These are phyloP conservation scores for Ylistrum balloti DNA, from an alignment of 1,140 invertebrate genomes.

Conservation along the genomic window DNA sequence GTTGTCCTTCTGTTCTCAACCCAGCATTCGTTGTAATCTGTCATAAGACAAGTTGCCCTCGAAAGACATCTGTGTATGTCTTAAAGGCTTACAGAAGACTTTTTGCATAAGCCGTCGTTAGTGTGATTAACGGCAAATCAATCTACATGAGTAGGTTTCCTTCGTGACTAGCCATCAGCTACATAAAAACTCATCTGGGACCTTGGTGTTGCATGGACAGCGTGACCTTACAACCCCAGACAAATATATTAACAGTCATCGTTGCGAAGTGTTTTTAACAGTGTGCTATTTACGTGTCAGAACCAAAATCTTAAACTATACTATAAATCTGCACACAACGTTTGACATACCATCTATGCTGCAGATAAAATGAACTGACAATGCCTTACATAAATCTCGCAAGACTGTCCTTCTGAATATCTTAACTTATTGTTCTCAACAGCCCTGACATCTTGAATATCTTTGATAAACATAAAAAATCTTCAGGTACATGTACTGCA, in stretches of 20 bases:
- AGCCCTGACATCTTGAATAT: too few species aligned
- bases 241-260: background rate
- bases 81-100: background rate
- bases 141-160: background rate
- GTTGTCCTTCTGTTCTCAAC: background rate
- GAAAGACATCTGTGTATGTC: background rate
- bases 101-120: background rate
- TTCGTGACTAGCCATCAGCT: background rate
- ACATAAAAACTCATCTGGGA: background rate
- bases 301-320: background rate
- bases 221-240: background rate
- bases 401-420: too few species aligned
- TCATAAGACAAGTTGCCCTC: background rate
- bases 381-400: too few species aligned
- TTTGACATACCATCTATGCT: too few species aligned
- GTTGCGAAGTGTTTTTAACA: background rate
- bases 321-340: background rate
- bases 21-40: background rate
- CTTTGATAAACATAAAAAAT: too few species aligned
- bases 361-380: too few species aligned
- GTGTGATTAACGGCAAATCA: background rate
- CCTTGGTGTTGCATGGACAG: background rate
- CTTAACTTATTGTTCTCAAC: too few species aligned
- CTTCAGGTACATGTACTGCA: too few species aligned
- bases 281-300: background rate